Base-by-base conservation (phyloP, 2,888 invertebrate genomes). In the Megamerina dolium region DNA sequence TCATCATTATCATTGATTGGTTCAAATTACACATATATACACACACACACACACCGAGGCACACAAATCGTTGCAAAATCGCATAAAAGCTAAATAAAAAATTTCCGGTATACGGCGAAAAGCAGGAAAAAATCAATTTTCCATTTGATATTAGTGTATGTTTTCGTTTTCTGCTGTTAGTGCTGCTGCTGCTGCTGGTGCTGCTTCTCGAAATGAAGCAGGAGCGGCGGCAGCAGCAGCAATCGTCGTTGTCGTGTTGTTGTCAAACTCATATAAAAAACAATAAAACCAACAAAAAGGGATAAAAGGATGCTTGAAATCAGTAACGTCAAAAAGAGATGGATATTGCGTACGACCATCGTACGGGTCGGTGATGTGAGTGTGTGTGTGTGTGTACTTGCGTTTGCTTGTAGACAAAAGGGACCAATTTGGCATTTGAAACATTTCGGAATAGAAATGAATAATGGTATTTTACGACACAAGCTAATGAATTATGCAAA, bases 111-210 rank as follows among this genome's bases (percentile, higher is more conserved):
- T 54, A 53, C 51, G 56, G 52, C 53, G 50, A 49, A 52, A 53
- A 57, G 53, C 58, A 66, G 65, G 67, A 65, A 65, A n/a, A 65
- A 65, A 67, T 67, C 67, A 65, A 67, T 65, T 65, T 65, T 67
- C 65, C 67, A 65, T 62, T 64, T 46, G 41, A n/a, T n/a, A n/a
- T n/a, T n/a, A n/a, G n/a, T n/a, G n/a, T n/a, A n/a, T n/a, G n/a
- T n/a, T n/a, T 18, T 5, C 9, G 6, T 20, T 47, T 37, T 35
- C 43, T 21, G 12, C 26, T 29, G 21, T 34, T 33, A 37, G 27
- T 39, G 19, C 30, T 16, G 33, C 43, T 29, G 29, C 18, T 29
- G n/a, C n/a, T n/a, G n/a, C n/a, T n/a, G n/a, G n/a, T n/a, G 23
- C 23, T 8, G 23, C 10, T 6, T 18, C 23, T 58, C 61, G 63